Percentiles rank a stretch among this genome's conserved stretches.
These are phyloP conservation scores for Sphyrna mokarran DNA, from an alignment of 2,113 vertebrate species.

Conservation along the genomic window DNA sequence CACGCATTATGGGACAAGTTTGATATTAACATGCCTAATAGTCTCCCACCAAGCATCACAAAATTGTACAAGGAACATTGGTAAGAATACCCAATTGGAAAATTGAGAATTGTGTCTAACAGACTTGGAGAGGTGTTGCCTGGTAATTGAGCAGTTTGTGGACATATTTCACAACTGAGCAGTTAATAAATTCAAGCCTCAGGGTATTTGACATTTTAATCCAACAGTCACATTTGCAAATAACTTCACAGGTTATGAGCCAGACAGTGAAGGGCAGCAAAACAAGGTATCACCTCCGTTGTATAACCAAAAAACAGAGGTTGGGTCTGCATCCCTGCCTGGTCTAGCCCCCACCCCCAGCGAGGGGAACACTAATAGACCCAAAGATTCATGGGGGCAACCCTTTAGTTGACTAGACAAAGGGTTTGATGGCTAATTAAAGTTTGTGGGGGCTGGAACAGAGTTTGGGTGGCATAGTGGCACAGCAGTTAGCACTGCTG, in stretches of 20 bases:
- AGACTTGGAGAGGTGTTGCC: background rate
- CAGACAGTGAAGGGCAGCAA: background rate
- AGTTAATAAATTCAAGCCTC: background rate
- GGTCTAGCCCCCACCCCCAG: too few species aligned
- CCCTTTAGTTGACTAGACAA: background rate
- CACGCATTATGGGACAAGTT: background rate
- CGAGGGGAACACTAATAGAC: background rate
- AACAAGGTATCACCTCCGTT: background rate
- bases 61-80: background rate
- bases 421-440: background rate
- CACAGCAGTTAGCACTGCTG: too few species aligned
- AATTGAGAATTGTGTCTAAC: background rate
- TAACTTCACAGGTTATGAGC: background rate
- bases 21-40: background rate
- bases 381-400: background rate
- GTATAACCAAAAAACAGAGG: too few species aligned
- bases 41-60: background rate
- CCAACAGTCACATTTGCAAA: background rate
- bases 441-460: background rate
- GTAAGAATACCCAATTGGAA: background rate
- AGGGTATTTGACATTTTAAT: conserved; percentile 22
- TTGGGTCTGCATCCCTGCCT: too few species aligned
- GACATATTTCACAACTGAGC: background rate
- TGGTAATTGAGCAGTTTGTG: background rate
- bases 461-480: too few species aligned